Evolutionary conservation across 2,113 vertebrate species (phyloP).

Genomic region (Ameiurus melas): DNA sequence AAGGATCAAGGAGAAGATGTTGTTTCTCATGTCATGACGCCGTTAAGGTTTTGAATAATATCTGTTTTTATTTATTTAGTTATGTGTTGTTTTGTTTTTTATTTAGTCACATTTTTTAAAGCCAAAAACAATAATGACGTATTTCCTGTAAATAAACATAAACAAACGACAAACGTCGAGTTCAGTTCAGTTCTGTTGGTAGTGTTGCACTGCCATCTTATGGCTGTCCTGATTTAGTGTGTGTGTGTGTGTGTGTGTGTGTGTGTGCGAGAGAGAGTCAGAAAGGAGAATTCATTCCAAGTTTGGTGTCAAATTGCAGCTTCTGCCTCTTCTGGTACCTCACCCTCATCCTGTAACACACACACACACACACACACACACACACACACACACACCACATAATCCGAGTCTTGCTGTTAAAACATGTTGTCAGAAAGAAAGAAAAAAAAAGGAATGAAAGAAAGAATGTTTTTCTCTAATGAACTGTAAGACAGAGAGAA

Average conservation of each 20-base stretch:
- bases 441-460: not conserved
- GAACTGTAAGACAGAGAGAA: too few species aligned
- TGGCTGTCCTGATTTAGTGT: not conserved
- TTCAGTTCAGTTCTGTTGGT: not conserved
- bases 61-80: too few species aligned
- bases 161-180: not conserved
- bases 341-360: slow-evolving; percentile 53
- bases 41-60: too few species aligned
- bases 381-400: not conserved
- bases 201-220: slow-evolving; percentile 36
- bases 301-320: slow-evolving; percentile 57
- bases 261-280: slow-evolving; percentile 36
- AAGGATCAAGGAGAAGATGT: too few species aligned
- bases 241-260: not conserved
- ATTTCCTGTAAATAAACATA: not conserved
- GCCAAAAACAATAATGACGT: not conserved
- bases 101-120: not conserved
- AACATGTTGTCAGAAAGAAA: not conserved
- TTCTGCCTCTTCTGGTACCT: slow-evolving; percentile 55
- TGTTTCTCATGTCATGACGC: too few species aligned
- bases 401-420: not conserved
- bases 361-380: slow-evolving; percentile 27
- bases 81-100: too few species aligned
- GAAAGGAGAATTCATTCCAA: slow-evolving; percentile 56
- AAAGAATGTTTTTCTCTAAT: too few species aligned